phyloP scores from a whole-genome alignment of 1,140 invertebrate species.

The Oncopodura yosiiana region DNA sequence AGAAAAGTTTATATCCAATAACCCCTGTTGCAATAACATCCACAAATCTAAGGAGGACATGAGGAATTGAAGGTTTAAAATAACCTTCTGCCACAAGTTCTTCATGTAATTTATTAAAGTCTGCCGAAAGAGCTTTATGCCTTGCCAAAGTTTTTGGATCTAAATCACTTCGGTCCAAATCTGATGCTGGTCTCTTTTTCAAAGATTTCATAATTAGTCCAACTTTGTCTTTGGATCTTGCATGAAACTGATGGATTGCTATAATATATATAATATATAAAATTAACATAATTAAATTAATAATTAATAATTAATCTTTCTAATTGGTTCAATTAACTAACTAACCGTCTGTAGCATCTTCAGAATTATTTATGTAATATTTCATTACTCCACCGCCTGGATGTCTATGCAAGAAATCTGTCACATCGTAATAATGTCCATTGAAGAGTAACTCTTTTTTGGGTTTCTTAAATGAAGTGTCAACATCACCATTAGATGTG shows the following conservation, averaged over 20 bases:
- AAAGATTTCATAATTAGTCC: constrained; percentile 8
- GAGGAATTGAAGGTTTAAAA: constrained; percentile 2
- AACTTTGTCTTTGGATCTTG: constrained; percentile 16
- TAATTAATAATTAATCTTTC: too few relatives aligned
- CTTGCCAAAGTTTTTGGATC: not conserved
- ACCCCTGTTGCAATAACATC: not conserved
- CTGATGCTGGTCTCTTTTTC: constrained; percentile 15
- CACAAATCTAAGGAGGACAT: not conserved
- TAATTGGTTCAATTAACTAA: not conserved
- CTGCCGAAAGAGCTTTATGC: constrained; percentile 1
- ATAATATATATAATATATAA: too few relatives aligned
- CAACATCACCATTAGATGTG: too few relatives aligned
- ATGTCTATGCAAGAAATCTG: constrained; percentile 12
- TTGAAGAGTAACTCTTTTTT: constrained; percentile 24
- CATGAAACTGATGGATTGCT: constrained; percentile 23
- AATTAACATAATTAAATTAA: too few relatives aligned
- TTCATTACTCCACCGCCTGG: constrained; percentile 25
- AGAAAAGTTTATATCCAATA: not conserved
- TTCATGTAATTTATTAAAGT: constrained; percentile 6
- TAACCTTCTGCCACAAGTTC: constrained; percentile 3
- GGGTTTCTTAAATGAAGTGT: too few relatives aligned
- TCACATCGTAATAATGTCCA: constrained; percentile 27
- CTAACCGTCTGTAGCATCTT: constrained; percentile 19
- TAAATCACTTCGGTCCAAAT: constrained; percentile 6
- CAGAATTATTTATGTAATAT: constrained; percentile 21